These are phyloP conservation scores for Gymnopithys bicolor DNA, from an alignment of 2,797 vertebrate species.

Conservation along the genomic window DNA sequence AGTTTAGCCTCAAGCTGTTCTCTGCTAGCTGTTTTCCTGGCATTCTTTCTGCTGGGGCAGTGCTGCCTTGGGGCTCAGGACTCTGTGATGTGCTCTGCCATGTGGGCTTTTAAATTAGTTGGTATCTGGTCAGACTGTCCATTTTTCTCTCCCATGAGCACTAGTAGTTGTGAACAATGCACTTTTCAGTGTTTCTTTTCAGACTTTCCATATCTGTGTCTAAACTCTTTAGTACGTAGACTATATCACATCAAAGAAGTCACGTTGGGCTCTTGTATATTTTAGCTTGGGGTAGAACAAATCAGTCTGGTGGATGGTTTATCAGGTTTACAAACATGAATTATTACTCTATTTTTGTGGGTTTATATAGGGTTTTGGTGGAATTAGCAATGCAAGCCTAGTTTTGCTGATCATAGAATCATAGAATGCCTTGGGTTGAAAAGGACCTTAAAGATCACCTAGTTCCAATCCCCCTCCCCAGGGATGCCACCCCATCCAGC, in stretches of 20 bases:
- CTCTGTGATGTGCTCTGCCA: neutral
- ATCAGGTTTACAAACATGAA: neutral
- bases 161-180: neutral
- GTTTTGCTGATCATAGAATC: neutral
- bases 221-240: neutral
- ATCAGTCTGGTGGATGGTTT: neutral
- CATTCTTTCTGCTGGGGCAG: neutral
- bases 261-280: neutral
- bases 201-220: neutral
- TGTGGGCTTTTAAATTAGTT: constrained; percentile 12
- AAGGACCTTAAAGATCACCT: neutral
- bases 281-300: neutral
- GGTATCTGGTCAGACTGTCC: neutral
- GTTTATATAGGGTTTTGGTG: neutral
- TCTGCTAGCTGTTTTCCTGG: neutral
- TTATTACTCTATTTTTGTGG: neutral
- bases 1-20: constrained; percentile 5
- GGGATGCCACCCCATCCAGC: neutral
- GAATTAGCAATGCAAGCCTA: neutral
- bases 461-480: neutral
- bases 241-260: neutral
- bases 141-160: constrained; percentile 10
- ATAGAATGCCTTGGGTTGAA: neutral
- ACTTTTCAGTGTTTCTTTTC: constrained; percentile 13
- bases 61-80: neutral